A percentile compares a stretch with the other conserved stretches of the same genome.
Conservation (phyloP, 1,140 invertebrate genomes). For the Papilio polytes region DNA sequence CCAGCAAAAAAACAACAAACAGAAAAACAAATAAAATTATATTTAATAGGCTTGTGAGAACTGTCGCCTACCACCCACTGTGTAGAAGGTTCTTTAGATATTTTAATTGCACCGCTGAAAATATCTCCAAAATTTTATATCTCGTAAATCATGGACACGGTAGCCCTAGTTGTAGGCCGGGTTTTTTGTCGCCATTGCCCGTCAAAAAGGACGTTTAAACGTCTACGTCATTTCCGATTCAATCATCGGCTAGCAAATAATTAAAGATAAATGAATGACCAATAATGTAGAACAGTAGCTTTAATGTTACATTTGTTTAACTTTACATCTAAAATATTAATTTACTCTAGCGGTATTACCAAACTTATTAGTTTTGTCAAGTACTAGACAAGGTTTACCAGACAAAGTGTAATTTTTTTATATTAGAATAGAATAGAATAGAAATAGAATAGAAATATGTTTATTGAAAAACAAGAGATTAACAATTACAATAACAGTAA, state of each 20-base stretch:
- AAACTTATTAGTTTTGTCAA: no score
- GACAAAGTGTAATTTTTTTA: no score
- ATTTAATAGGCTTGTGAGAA: slow-evolving; percentile 82
- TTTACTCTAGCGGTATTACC: no score
- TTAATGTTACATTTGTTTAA: no score
- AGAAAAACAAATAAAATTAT: slow-evolving; percentile 80
- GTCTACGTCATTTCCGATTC: slow-evolving; percentile 45
- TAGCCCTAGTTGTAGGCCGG: slow-evolving; percentile 59
- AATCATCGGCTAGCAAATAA: background rate
- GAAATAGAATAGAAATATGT: no score
- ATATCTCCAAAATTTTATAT: slow-evolving; percentile 75
- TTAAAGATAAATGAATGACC: no score
- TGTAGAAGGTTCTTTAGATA: slow-evolving; percentile 71
- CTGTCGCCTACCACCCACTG: slow-evolving; percentile 81
- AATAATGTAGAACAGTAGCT: background rate
- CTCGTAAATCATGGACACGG: slow-evolving; percentile 78
- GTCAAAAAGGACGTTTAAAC: slow-evolving; percentile 41
- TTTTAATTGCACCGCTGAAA: slow-evolving; percentile 81
- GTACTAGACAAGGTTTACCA: no score
- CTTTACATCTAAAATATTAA: no score
- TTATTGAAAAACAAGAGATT: no score
- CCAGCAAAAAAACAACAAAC: slow-evolving; percentile 60
- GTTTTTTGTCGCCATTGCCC: slow-evolving; percentile 48
- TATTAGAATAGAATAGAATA: no score
- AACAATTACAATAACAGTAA: no score